Percentiles rank a stretch among this genome's conserved stretches.
Evolutionary conservation across 2,888 invertebrate species (phyloP).

Genomic region (Tenthredo scrophulariae): DNA sequence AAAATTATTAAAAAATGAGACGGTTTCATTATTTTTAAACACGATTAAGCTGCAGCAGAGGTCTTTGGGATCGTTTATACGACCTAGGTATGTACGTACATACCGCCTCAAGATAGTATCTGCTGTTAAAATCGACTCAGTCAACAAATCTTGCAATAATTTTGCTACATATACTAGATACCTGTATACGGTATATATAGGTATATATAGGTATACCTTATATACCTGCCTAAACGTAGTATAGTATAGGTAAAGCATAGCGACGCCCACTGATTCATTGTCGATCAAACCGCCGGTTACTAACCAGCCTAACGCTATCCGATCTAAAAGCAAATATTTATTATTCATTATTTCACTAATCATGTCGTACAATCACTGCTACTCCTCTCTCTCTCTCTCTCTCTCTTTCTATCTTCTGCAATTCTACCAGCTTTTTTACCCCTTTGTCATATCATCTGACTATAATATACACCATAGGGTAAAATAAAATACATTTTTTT

Average conservation of each 20-base stretch:
- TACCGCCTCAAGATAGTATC: neutral
- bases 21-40: too few species aligned
- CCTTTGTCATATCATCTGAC: neutral
- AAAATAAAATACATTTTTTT: neutral
- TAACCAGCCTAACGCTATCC: constrained; percentile 11
- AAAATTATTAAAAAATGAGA: too few species aligned
- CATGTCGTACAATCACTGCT: neutral
- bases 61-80: too few species aligned
- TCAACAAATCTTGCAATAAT: neutral
- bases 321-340: constrained; percentile 31
- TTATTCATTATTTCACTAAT: constrained; percentile 34
- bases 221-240: neutral
- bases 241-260: neutral
- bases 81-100: neutral
- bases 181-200: neutral
- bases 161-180: neutral
- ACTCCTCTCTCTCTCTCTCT: neutral
- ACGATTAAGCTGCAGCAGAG: too few species aligned
- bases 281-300: constrained; percentile 33
- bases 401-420: neutral
- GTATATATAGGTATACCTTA: neutral
- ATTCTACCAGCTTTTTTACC: neutral
- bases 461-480: neutral
- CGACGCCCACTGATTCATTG: constrained; percentile 28
- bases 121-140: neutral